A percentile compares a stretch with the other conserved stretches of the same genome.
Conservation (phyloP, 2,888 invertebrate species). For the Trichacis sp. region DNA sequence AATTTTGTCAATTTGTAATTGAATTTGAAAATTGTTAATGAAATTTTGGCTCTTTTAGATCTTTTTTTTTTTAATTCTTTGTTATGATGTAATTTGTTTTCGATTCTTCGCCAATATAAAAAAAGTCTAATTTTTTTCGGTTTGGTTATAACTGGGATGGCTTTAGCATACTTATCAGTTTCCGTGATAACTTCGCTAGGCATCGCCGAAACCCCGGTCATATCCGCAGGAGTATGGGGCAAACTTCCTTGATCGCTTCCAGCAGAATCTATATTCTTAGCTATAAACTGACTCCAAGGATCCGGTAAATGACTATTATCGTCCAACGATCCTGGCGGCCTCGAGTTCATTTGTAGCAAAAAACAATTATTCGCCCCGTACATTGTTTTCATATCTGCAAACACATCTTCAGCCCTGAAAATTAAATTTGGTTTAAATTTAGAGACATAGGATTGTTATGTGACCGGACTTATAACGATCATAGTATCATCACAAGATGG, state of each 20-base stretch:
- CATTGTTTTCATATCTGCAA: slow-evolving; percentile 86
- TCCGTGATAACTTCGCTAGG: slow-evolving; percentile 65
- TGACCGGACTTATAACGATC: neutral
- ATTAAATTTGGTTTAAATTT: slow-evolving; percentile 10
- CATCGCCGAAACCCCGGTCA: slow-evolving; percentile 68
- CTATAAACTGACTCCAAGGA: slow-evolving; percentile 87
- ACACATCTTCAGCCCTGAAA: slow-evolving; percentile 84
- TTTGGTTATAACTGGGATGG: too few relatives aligned
- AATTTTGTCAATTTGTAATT: too few relatives aligned
- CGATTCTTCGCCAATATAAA: too few relatives aligned
- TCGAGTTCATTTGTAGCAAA: slow-evolving; percentile 90
- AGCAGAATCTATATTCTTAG: slow-evolving; percentile 69
- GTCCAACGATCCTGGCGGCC: slow-evolving; percentile 72
- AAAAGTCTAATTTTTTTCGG: too few relatives aligned
- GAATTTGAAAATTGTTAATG: too few relatives aligned
- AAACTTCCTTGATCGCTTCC: slow-evolving; percentile 71
- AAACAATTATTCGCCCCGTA: slow-evolving; percentile 92
- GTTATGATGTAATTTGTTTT: too few relatives aligned
- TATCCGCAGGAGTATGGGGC: slow-evolving; percentile 73
- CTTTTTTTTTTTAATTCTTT: too few relatives aligned
- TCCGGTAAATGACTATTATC: slow-evolving; percentile 77
- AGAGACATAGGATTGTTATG: neutral
- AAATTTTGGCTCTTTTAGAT: too few relatives aligned
- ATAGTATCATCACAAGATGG: too few relatives aligned
- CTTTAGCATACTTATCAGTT: slow-evolving; percentile 64